A percentile compares a stretch with the other conserved stretches of the same genome.
phyloP scores from a whole-genome alignment of 2,113 vertebrate species.

The Phocoena phocoena region DNA sequence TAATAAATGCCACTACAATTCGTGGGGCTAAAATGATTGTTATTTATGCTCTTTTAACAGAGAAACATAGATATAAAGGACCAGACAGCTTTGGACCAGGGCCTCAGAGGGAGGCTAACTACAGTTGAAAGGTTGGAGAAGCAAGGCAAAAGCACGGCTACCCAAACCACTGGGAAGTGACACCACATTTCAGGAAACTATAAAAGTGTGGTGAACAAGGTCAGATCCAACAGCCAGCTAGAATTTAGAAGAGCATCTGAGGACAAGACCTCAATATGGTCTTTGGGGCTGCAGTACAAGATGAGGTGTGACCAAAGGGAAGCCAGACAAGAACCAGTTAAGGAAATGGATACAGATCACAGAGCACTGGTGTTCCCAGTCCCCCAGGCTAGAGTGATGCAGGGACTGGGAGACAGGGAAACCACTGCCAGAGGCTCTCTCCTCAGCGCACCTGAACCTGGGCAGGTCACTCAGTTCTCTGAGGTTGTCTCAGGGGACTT shows the following conservation, averaged over 20 bases:
- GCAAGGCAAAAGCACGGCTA: not conserved
- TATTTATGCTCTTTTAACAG: not conserved
- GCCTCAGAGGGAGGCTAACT: not conserved
- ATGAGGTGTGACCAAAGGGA: not conserved
- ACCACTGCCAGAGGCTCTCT: not conserved
- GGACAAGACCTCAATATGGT: not conserved
- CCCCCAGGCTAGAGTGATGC: not conserved
- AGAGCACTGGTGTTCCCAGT: not conserved
- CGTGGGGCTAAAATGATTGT: fast-evolving
- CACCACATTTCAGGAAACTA: not conserved
- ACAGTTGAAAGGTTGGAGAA: not conserved
- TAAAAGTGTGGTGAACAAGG: not conserved
- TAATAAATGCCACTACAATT: not conserved
- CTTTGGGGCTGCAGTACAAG: not conserved
- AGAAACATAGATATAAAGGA: not conserved
- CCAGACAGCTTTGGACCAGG: not conserved
- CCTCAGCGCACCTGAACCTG: not conserved
- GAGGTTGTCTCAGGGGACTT: not conserved
- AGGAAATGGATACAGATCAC: not conserved
- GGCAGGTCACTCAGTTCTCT: not conserved
- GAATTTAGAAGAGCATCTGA: not conserved
- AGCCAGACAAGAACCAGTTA: not conserved
- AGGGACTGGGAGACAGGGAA: not conserved
- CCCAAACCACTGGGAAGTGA: not conserved
- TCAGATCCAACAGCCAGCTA: not conserved